phyloP scores from a whole-genome alignment of 2,113 vertebrate genomes.

The Cynopterus brachyotis region DNA sequence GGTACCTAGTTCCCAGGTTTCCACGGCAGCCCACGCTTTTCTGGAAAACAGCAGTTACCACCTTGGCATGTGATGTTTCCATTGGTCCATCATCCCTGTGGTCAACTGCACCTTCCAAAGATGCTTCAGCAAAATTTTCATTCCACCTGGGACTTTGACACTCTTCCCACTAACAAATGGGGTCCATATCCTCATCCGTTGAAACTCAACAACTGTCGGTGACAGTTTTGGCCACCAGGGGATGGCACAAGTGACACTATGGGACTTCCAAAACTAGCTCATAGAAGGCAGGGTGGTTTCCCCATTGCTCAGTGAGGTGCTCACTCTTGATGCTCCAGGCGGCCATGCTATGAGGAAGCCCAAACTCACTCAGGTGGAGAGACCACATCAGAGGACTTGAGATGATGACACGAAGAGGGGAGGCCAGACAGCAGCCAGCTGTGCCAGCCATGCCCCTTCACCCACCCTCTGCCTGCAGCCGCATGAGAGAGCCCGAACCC shows the following conservation, averaged over 20 bases:
- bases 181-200: not conserved
- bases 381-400: rapidly evolving
- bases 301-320: no score
- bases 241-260: rapidly evolving
- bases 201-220: not conserved
- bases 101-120: not conserved
- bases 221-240: rapidly evolving
- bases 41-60: rapidly evolving
- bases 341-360: not conserved
- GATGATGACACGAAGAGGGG: rapidly evolving
- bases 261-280: not conserved
- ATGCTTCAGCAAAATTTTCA: not conserved
- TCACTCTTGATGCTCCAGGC: not conserved
- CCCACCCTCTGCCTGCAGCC: not conserved
- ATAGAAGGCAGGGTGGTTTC: not conserved
- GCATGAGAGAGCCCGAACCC: not conserved
- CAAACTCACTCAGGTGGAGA: rapidly evolving
- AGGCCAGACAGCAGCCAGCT: not conserved
- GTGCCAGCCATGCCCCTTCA: no score
- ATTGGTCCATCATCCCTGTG: not conserved
- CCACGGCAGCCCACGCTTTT: not conserved
- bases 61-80: rapidly evolving
- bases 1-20: rapidly evolving
- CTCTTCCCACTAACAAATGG: not conserved
- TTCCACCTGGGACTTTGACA: no score